Evolutionary conservation across 2,888 invertebrate species (phyloP).

Genomic region (Aleiodes alternator): DNA sequence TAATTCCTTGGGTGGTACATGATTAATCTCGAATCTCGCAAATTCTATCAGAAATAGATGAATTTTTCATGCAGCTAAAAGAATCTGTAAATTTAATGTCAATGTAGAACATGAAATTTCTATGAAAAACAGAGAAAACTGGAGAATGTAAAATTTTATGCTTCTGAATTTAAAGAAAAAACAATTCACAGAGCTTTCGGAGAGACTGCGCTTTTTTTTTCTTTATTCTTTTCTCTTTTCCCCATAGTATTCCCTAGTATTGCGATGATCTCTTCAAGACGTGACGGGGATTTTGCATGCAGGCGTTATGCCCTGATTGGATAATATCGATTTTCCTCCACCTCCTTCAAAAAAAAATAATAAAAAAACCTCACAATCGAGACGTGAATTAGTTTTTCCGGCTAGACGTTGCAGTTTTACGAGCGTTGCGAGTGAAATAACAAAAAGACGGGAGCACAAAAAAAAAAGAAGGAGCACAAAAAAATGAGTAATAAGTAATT

Average conservation of each 20-base stretch:
- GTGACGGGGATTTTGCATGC: conserved; percentile 35
- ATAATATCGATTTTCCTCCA: conserved; percentile 14
- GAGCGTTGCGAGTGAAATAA: no score
- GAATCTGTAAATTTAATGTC: no score
- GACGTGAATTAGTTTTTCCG: background rate
- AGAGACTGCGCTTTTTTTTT: background rate
- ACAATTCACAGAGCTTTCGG: background rate
- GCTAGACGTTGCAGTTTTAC: background rate
- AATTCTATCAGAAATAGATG: no score
- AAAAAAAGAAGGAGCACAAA: background rate
- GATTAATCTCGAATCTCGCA: no score
- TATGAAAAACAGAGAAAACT: background rate
- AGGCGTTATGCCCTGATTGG: conserved; percentile 33
- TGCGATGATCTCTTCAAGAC: conserved; percentile 29
- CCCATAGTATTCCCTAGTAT: conserved; percentile 16
- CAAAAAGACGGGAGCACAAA: background rate
- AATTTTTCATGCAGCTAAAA: no score
- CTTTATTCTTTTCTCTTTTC: conserved; percentile 32
- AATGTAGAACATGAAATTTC: no score
- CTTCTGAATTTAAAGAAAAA: conserved; percentile 1
- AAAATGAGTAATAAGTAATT: background rate
- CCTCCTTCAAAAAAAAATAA: background rate
- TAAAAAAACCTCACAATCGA: conserved; percentile 17
- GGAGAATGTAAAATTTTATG: background rate
- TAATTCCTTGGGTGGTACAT: no score